Evolutionary conservation across 2,888 invertebrate genomes (phyloP).

Genomic region (Limnephilus rhombicus): DNA sequence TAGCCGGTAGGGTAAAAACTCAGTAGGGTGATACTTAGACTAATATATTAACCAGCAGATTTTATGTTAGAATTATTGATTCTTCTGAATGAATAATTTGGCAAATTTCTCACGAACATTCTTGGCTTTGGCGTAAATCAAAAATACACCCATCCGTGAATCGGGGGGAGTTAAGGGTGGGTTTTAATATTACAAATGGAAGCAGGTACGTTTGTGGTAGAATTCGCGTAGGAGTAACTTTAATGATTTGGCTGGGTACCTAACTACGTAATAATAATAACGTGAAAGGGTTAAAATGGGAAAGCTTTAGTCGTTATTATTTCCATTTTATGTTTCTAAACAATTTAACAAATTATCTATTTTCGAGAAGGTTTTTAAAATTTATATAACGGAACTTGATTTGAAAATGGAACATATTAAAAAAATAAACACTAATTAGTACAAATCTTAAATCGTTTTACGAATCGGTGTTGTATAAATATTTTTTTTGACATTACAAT

Average conservation of each 20-base stretch:
- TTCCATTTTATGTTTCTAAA: neutral
- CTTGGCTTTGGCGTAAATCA: neutral
- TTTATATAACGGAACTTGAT: too few relatives aligned
- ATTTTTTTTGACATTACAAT: too few relatives aligned
- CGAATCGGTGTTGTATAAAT: too few relatives aligned
- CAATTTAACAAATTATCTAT: neutral
- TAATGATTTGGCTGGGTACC: neutral
- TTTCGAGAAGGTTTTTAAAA: neutral
- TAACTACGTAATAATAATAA: neutral
- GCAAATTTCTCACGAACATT: neutral
- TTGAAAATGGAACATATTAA: too few relatives aligned
- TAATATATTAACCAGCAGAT: neutral
- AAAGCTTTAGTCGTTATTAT: neutral
- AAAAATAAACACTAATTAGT: too few relatives aligned
- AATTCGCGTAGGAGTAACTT: constrained; percentile 9
- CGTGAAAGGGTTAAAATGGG: neutral
- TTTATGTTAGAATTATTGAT: neutral
- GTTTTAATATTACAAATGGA: constrained; percentile 29
- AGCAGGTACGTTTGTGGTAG: neutral
- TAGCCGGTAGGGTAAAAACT: neutral
- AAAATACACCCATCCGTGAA: neutral
- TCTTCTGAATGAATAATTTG: neutral
- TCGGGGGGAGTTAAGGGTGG: neutral
- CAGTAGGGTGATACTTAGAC: neutral
- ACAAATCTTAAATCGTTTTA: too few relatives aligned